Evolutionary conservation across 2,888 invertebrate species (phyloP), one percentile per base, ranked within the genome.

Genomic region (Archips xylosteana): DNA sequence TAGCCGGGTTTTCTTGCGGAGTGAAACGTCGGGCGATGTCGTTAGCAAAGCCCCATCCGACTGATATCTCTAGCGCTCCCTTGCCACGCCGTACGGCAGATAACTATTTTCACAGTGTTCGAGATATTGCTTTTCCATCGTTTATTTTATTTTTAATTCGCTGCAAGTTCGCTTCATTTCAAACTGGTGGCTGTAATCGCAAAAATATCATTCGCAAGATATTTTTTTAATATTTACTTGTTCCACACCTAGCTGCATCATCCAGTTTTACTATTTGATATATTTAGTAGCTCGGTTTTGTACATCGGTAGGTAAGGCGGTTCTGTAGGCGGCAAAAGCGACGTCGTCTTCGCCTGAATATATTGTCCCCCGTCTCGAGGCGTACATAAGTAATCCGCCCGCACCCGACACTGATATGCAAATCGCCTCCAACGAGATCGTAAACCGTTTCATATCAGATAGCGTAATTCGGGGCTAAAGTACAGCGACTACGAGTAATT

Each of bases 381-480:
- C 84, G 82, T 80, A 83, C 85, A 74, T 74, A 74, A 74, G 74
- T 74, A 74, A 74, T 83, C 81, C 81, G 82, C 85, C 85, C 86
- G 83, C 86, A 83, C 87, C 83, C 83, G 82, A 79, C 82, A 82
- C 91, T 89, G 91, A 92, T 92, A 92, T 92, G 92, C 91, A 92
- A 92, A 92, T 92, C 85, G 82, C 87, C 87, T 84, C 88, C 84
- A 85, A 80, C 84, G 81, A 89, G 87, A 92, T 91, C 89, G 90
- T 92, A 92, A 92, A 92, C 88, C 88, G 88, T 89, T 89, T 88
- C 84, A 85, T 87, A 92, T 91, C 92, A 85, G 92, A 92, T 91
- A 90, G 86, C 82, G 83, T 87, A 88, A 89, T 91, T 90, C 84
- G 82, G 86, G 85, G 83, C 85, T 83, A 85, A 87, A 86, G 82